Conservation (phyloP, 2,113 vertebrate genomes). For the Apodemus speciosus region DNA sequence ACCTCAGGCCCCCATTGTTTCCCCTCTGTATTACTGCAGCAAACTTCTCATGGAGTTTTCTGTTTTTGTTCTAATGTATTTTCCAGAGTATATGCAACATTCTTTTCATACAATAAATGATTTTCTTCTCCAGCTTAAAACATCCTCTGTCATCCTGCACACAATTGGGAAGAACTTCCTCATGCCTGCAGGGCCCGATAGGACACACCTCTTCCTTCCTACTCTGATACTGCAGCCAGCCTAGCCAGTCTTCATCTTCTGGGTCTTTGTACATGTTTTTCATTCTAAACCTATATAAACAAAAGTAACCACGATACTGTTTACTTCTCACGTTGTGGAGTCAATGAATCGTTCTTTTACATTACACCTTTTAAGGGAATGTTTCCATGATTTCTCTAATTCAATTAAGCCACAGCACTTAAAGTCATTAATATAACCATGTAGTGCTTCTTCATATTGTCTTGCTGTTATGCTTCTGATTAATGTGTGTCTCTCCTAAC, state of each 20-base stretch:
- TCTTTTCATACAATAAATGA: neutral
- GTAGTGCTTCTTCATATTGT: neutral
- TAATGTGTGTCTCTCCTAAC: neutral
- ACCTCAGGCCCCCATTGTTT: neutral
- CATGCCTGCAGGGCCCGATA: neutral
- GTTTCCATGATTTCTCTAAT: neutral
- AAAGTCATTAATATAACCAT: neutral
- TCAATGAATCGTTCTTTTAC: neutral
- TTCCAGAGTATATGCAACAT: neutral
- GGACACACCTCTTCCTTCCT: neutral
- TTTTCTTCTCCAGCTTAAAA: conserved; percentile 21
- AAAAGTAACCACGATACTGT: neutral
- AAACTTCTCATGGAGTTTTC: neutral
- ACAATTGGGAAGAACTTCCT: conserved; percentile 16
- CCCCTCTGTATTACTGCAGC: neutral
- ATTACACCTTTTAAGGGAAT: neutral
- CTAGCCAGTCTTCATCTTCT: neutral
- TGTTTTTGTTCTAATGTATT: neutral
- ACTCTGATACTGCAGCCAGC: neutral
- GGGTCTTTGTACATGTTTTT: neutral
- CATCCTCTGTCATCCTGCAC: neutral
- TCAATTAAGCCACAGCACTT: neutral
- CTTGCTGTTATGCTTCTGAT: neutral
- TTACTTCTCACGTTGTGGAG: neutral
- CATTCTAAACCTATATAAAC: neutral